These are phyloP conservation scores for Dromius quadrimaculatus DNA, from an alignment of 2,888 invertebrate genomes.

Conservation along the genomic window DNA sequence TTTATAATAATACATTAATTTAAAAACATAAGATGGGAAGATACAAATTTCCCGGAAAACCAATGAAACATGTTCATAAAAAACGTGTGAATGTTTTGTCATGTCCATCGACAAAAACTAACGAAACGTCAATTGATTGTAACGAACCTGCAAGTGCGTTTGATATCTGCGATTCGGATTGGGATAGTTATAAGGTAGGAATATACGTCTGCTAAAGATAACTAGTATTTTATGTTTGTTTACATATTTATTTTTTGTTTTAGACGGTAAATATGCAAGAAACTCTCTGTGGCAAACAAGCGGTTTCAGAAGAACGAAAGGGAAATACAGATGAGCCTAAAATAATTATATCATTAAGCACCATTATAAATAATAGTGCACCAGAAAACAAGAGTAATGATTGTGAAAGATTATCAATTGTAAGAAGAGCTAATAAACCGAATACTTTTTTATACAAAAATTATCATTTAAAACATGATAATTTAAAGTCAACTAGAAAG, in stretches of 20 bases:
- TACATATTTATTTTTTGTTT: slow-evolving; percentile 1
- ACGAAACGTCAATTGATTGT: slow-evolving; percentile 54
- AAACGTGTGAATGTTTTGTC: slow-evolving; percentile 86
- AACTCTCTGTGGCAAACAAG: slow-evolving; percentile 5
- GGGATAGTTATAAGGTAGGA: slow-evolving; percentile 65
- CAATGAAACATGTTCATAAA: slow-evolving; percentile 87
- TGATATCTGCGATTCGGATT: slow-evolving; percentile 56
- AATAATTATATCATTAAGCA: background rate
- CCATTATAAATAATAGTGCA: slow-evolving; percentile 1
- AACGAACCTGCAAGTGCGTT: slow-evolving; percentile 13
- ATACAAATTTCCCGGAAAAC: slow-evolving; percentile 90
- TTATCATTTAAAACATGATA: slow-evolving; percentile 35
- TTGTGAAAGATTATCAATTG: slow-evolving; percentile 35
- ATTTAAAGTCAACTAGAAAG: slow-evolving; percentile 17
- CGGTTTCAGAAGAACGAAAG: slow-evolving; percentile 10
- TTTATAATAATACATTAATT: slow-evolving; percentile 13
- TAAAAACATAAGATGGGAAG: slow-evolving; percentile 72
- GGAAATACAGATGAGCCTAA: slow-evolving; percentile 16
- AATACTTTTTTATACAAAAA: slow-evolving; percentile 45
- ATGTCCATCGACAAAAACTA: slow-evolving; percentile 64
- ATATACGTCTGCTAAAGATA: background rate
- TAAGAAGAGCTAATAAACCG: slow-evolving; percentile 32
- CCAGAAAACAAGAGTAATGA: slow-evolving; percentile 17
- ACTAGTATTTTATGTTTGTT: background rate
- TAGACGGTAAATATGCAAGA: slow-evolving; percentile 26